phyloP scores from a whole-genome alignment of 2,888 invertebrate species.

The Cephus runcator region DNA sequence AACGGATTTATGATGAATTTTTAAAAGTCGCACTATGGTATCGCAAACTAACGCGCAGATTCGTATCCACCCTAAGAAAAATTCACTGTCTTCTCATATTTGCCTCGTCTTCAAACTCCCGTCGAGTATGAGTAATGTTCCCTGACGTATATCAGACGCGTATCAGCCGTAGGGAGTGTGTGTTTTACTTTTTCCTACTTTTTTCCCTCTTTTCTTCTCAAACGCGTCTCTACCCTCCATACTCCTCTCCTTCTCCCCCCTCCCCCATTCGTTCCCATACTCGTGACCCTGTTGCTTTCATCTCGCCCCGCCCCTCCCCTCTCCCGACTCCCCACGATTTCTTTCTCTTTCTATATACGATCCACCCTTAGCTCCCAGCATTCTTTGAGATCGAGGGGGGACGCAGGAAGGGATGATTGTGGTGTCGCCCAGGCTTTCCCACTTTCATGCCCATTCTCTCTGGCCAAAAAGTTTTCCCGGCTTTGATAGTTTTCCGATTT shows the following conservation, averaged over 20 bases:
- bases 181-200: slow-evolving; percentile 7
- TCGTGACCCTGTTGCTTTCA: no score
- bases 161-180: slow-evolving; percentile 14
- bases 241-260: no score
- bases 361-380: no score
- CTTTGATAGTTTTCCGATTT: slow-evolving; percentile 30
- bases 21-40: no score
- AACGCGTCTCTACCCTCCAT: background rate
- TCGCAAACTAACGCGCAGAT: no score
- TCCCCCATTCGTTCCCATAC: no score
- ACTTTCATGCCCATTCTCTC: slow-evolving; percentile 4
- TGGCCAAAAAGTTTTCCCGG: slow-evolving; percentile 30
- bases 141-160: slow-evolving; percentile 22
- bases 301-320: background rate
- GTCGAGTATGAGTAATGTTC: slow-evolving; percentile 17
- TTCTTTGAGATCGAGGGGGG: no score
- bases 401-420: no score
- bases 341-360: slow-evolving; percentile 7
- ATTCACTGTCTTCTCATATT: slow-evolving; percentile 17
- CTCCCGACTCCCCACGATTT: background rate
- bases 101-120: slow-evolving; percentile 1
- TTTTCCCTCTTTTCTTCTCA: background rate
- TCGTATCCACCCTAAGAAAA: slow-evolving; percentile 6
- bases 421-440: no score
- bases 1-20: no score